These are phyloP conservation scores for Clarias fuscus DNA, from an alignment of 2,797 vertebrate species.

Conservation along the genomic window DNA sequence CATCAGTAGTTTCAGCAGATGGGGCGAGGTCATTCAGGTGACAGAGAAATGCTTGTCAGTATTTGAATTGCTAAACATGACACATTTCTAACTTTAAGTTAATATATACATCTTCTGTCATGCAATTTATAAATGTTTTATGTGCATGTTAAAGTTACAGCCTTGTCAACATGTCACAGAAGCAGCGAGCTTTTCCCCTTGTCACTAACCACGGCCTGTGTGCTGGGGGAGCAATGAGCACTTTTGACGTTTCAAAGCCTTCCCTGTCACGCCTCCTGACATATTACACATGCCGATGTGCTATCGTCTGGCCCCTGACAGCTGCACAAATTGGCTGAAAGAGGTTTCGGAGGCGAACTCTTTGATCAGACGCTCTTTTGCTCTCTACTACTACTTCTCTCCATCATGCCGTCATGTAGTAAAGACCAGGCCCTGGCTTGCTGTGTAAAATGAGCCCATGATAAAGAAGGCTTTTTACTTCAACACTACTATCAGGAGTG, in stretches of 20 bases:
- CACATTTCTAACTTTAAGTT: not conserved
- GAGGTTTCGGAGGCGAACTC: conserved; percentile 69
- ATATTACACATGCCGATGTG: conserved; percentile 70
- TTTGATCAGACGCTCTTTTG: conserved; percentile 65
- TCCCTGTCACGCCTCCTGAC: conserved; percentile 73
- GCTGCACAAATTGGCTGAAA: conserved; percentile 78
- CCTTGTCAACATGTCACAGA: conserved; percentile 40
- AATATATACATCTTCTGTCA: not conserved
- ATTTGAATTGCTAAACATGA: conserved; percentile 7
- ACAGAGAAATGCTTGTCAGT: not conserved
- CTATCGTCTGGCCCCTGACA: conserved; percentile 71
- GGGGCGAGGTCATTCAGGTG: not conserved
- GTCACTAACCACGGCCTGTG: conserved; percentile 51
- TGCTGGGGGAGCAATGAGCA: conserved; percentile 47
- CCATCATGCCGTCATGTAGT: conserved; percentile 42
- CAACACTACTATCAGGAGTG: conserved; percentile 29
- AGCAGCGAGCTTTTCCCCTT: conserved; percentile 39
- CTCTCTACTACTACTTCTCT: conserved; percentile 50
- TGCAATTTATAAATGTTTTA: not conserved
- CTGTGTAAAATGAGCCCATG: conserved; percentile 42
- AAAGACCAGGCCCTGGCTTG: conserved; percentile 40
- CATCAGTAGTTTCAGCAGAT: not conserved
- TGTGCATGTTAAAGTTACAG: conserved; percentile 4
- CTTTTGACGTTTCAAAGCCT: conserved; percentile 75
- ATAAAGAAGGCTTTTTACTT: conserved; percentile 31